These are phyloP conservation scores for Xestia c-nigrum DNA, from an alignment of 2,888 invertebrate species.

Conservation along the genomic window DNA sequence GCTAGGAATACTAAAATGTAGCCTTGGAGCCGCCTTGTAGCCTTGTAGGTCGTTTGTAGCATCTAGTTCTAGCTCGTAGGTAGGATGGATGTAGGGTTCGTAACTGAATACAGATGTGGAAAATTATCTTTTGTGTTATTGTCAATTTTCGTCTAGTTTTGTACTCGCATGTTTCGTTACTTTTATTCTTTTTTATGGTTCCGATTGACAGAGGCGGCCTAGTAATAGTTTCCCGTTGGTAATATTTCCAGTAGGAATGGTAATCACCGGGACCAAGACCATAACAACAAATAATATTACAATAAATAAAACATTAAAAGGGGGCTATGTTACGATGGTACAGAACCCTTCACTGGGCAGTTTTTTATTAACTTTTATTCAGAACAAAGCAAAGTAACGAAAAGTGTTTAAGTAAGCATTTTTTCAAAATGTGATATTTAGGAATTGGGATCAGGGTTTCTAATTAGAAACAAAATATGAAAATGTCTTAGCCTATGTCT, in stretches of 20 bases:
- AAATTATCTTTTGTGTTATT: conserved; percentile 30
- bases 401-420: neutral
- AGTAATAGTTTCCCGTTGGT: too few relatives aligned
- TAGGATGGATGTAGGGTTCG: conserved; percentile 10
- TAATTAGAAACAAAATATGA: neutral
- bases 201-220: too few relatives aligned
- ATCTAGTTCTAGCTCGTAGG: conserved; percentile 23
- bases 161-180: neutral
- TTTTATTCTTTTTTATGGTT: neutral
- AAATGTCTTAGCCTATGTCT: neutral
- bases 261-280: too few relatives aligned
- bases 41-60: conserved; percentile 32
- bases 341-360: too few relatives aligned
- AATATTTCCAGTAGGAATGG: too few relatives aligned
- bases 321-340: too few relatives aligned
- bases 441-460: neutral
- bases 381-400: neutral
- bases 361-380: neutral
- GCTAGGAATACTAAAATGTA: conserved; percentile 60
- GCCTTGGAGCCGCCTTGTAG: conserved; percentile 17
- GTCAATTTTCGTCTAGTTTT: conserved; percentile 23
- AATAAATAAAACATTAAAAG: too few relatives aligned
- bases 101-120: conserved; percentile 39
- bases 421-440: neutral
- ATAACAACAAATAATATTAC: too few relatives aligned